A percentile compares a stretch with the other conserved stretches of the same genome.
phyloP scores from a whole-genome alignment of 2,888 invertebrate genomes.

The Seira sanloemensis region DNA sequence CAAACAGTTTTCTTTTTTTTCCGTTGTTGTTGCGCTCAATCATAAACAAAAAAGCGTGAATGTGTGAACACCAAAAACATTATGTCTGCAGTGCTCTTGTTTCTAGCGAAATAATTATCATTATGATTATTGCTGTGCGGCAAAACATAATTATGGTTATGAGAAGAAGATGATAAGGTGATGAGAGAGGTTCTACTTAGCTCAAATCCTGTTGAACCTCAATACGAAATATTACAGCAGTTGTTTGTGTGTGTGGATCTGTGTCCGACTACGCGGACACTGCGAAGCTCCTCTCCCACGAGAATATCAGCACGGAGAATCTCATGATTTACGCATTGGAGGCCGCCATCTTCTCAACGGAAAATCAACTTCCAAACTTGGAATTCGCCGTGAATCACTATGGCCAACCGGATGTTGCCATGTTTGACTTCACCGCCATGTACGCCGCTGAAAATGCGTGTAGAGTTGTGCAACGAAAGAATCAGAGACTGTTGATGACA shows the following conservation, averaged over 20 bases:
- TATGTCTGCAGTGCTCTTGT: no score
- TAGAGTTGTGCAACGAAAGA: conserved; percentile 85
- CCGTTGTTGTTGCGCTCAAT: no score
- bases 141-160: no score
- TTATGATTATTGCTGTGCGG: no score
- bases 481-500: conserved; percentile 89
- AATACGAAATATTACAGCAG: not conserved
- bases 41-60: no score
- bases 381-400: conserved; percentile 99
- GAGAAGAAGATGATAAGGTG: no score
- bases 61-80: no score
- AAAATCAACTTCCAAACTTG: conserved; percentile 87
- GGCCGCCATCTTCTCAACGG: conserved; percentile 95
- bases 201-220: no score
- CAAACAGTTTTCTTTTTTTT: no score
- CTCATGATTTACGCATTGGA: conserved; percentile 94
- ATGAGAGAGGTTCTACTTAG: no score
- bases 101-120: no score
- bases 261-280: conserved; percentile 93
- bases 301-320: conserved; percentile 93
- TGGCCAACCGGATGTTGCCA: conserved; percentile 97
- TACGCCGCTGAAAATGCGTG: conserved; percentile 97
- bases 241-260: not conserved
- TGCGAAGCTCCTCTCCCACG: conserved; percentile 87
- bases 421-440: conserved; percentile 99